These are phyloP conservation scores for Dicycla oo DNA, from an alignment of 2,888 invertebrate genomes.

Conservation along the genomic window DNA sequence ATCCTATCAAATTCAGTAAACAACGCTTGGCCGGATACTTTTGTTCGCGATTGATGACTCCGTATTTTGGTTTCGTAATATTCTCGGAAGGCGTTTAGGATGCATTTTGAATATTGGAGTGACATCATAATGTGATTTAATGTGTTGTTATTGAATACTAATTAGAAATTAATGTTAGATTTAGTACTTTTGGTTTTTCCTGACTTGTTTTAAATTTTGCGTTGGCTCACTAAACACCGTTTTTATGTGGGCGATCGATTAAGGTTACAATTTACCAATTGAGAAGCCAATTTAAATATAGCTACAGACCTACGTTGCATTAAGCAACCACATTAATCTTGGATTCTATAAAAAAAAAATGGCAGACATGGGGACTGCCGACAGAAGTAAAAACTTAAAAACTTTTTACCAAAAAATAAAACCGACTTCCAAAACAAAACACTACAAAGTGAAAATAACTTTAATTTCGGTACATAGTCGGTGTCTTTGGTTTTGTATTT, in stretches of 20 bases:
- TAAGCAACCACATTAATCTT: not conserved
- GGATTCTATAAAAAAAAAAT: not conserved
- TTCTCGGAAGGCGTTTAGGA: slow-evolving; percentile 43
- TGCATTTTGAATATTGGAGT: slow-evolving; percentile 31
- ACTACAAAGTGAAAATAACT: no score
- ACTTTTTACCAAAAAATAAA: no score
- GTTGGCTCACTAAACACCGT: not conserved
- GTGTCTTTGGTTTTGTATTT: no score
- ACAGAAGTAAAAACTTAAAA: no score
- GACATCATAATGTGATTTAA: slow-evolving; percentile 31
- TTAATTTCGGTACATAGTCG: no score
- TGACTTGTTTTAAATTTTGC: not conserved
- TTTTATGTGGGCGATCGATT: not conserved
- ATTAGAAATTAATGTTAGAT: slow-evolving; percentile 20
- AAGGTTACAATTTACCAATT: not conserved
- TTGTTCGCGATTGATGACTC: slow-evolving; percentile 27
- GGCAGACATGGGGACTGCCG: no score
- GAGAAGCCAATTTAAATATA: not conserved
- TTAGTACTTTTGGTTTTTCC: slow-evolving; percentile 8
- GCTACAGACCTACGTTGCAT: not conserved
- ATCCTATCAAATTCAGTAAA: slow-evolving; percentile 46
- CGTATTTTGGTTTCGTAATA: slow-evolving; percentile 32
- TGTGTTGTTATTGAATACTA: slow-evolving; percentile 33
- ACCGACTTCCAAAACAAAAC: no score
- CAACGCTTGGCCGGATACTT: slow-evolving; percentile 31